A percentile compares a stretch with the other conserved stretches of the same genome.
Evolutionary conservation across 2,113 vertebrate species (phyloP).

Genomic region (Melanerpes formicivorus): DNA sequence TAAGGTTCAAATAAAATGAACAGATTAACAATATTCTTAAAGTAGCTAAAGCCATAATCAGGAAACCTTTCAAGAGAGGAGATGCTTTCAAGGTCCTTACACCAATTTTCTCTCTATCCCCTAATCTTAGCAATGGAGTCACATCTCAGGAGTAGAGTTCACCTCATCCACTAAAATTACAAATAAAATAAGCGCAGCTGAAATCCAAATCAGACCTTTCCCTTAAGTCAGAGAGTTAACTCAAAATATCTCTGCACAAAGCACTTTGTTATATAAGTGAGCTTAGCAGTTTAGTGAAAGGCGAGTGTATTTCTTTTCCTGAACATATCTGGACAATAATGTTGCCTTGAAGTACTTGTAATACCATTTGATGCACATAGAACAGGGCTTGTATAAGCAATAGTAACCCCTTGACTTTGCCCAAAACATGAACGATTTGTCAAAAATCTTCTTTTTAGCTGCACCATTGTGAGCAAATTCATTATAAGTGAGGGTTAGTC

Average conservation of each 20-base stretch:
- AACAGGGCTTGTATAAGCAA: neutral
- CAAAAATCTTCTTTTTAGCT: slow-evolving; percentile 10
- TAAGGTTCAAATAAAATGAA: neutral
- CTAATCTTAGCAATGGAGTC: neutral
- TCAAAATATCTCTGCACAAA: neutral
- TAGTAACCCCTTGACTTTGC: neutral
- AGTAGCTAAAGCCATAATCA: neutral
- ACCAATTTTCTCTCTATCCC: neutral
- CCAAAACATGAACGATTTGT: neutral
- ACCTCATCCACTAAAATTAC: neutral
- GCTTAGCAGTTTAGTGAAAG: neutral
- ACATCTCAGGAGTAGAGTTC: neutral
- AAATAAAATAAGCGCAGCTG: neutral
- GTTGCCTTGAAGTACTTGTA: neutral
- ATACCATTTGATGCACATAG: neutral
- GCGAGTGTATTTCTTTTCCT: neutral
- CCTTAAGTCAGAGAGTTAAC: neutral
- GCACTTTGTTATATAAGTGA: neutral
- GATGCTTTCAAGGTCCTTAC: neutral
- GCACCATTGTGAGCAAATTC: neutral
- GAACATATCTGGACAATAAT: neutral
- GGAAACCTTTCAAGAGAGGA: neutral
- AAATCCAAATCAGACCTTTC: neutral
- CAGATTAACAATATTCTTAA: neutral
- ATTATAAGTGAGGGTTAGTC: neutral